Conservation (phyloP, 2,113 vertebrate species). For the Oryzias curvinotus region DNA sequence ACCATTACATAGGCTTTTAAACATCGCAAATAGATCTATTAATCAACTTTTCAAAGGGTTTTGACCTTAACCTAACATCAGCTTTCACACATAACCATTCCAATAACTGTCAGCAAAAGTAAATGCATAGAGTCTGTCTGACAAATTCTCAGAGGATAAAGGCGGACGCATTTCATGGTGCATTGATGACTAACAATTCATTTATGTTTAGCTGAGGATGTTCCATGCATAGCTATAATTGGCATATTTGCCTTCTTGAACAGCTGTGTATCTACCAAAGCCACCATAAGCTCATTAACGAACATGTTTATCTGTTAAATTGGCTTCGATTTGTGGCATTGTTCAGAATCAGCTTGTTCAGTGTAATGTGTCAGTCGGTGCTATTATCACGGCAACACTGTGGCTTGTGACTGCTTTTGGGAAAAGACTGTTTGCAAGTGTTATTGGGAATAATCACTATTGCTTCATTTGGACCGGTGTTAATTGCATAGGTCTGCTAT, state of each 20-base stretch:
- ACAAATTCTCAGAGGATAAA: conserved; percentile 19
- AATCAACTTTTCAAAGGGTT: conserved; percentile 1
- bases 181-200: not conserved
- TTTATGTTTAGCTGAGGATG: not conserved
- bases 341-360: conserved; percentile 15
- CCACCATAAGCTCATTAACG: conserved; percentile 25
- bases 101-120: conserved; percentile 9
- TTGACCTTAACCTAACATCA: conserved; percentile 19
- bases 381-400: conserved; percentile 9
- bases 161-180: conserved; percentile 2
- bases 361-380: conserved; percentile 6
- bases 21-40: not conserved
- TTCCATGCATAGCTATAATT: not conserved
- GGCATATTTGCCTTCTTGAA: conserved; percentile 6
- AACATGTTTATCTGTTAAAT: conserved; percentile 17
- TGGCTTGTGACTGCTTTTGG: conserved; percentile 35
- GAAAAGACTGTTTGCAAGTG: conserved; percentile 39
- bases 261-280: conserved; percentile 23
- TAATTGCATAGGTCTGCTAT: conserved; percentile 52
- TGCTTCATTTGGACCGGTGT: conserved; percentile 37
- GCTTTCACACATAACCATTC: conserved; percentile 9
- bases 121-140: conserved; percentile 25
- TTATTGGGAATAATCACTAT: conserved; percentile 56
- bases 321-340: conserved; percentile 9
- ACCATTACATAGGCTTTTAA: conserved; percentile 7